These are phyloP conservation scores for Helarctos malayanus DNA, from an alignment of 2,797 vertebrate species.

Conservation along the genomic window DNA sequence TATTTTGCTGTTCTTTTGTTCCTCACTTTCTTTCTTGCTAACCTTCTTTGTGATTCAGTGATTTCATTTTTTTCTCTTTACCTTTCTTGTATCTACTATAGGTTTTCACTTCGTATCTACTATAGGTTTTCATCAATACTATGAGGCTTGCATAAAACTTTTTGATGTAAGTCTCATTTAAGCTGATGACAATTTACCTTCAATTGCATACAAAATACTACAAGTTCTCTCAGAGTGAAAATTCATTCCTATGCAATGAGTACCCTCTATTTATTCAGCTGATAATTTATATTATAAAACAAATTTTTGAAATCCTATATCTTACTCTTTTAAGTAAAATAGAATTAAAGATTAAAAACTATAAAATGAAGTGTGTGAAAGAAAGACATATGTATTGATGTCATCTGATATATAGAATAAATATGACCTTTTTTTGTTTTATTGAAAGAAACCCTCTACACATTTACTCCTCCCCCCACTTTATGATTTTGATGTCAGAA, in stretches of 20 bases:
- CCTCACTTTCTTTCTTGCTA: neutral
- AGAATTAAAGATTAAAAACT: neutral
- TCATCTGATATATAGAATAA: neutral
- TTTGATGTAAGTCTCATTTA: neutral
- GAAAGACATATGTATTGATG: neutral
- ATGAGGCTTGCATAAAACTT: neutral
- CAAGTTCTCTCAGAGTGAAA: neutral
- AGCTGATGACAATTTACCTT: neutral
- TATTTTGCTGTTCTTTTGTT: neutral
- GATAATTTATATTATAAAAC: slow-evolving; percentile 23
- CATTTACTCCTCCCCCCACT: neutral
- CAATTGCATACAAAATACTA: neutral
- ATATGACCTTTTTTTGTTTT: neutral
- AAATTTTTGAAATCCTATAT: neutral
- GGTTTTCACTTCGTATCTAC: neutral
- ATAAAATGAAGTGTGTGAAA: neutral
- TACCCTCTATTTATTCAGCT: neutral
- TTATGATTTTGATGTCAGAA: neutral
- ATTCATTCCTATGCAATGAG: neutral
- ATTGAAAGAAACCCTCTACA: neutral
- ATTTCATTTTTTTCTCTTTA: neutral
- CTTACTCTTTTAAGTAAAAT: neutral
- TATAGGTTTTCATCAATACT: neutral
- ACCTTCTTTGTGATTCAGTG: neutral
- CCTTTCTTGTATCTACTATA: neutral